Evolutionary conservation across 2,888 invertebrate genomes (phyloP).

Genomic region (Torymus texanus): DNA sequence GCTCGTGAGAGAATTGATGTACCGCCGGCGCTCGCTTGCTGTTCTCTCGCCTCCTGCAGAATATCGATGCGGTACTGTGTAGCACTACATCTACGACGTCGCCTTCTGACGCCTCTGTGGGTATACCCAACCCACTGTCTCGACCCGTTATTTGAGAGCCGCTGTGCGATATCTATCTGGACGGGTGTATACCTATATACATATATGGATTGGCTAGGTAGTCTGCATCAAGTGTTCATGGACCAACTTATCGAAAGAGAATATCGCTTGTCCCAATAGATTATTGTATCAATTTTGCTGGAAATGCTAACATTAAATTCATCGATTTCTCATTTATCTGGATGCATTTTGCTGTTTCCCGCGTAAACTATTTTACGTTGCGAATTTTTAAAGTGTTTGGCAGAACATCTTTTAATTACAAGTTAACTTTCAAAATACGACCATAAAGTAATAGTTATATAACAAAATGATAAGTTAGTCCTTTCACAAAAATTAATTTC

Average conservation of each 20-base stretch:
- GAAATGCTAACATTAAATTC: too few relatives aligned
- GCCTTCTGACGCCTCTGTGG: constrained; percentile 13
- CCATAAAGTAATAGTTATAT: too few relatives aligned
- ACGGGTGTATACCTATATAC: background rate
- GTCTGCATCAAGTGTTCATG: too few relatives aligned
- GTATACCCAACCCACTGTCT: background rate
- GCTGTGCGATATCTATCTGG: constrained; percentile 13
- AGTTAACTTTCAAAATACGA: too few relatives aligned
- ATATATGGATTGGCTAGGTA: constrained; percentile 19
- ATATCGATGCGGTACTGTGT: constrained; percentile 32
- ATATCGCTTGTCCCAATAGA: background rate
- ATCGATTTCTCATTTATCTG: too few relatives aligned
- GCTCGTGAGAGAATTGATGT: constrained; percentile 55
- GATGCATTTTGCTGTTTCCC: too few relatives aligned
- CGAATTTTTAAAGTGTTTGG: too few relatives aligned
- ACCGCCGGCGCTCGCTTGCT: constrained; percentile 33
- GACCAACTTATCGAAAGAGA: too few relatives aligned
- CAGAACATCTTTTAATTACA: too few relatives aligned
- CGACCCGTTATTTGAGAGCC: background rate
- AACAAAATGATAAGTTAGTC: too few relatives aligned
- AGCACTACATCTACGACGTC: background rate
- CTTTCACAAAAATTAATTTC: too few relatives aligned
- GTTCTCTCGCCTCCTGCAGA: constrained; percentile 6
- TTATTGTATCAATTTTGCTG: constrained; percentile 31
- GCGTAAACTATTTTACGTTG: too few relatives aligned